These are phyloP conservation scores for Zoanthus sociatus DNA, from an alignment of 92 coral and sea anemone genomes.

Conservation along the genomic window DNA sequence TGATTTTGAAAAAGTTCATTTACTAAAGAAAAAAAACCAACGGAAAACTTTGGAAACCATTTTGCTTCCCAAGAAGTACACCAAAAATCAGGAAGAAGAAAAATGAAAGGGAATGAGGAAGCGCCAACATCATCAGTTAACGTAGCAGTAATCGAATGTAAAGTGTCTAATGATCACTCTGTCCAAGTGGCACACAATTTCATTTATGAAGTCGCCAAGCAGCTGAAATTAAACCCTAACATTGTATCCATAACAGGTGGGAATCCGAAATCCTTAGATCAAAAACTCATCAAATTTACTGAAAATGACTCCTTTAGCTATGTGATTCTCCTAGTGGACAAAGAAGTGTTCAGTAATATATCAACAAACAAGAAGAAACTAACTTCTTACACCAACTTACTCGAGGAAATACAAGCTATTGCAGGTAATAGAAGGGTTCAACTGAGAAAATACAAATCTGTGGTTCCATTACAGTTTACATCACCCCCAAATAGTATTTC, in stretches of 20 bases:
- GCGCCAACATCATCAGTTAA: slow-evolving; percentile 16
- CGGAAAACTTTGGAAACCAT: too few species aligned
- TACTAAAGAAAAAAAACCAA: too few species aligned
- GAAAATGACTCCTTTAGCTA: too few species aligned
- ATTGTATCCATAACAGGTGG: background rate
- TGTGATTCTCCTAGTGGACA: too few species aligned
- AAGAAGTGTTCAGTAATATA: background rate
- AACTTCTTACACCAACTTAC: background rate
- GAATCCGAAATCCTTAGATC: background rate
- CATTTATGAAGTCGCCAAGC: background rate
- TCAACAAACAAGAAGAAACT: too few species aligned
- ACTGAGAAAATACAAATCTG: too few species aligned
- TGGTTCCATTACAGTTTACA: too few species aligned
- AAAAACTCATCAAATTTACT: background rate
- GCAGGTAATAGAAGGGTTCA: background rate
- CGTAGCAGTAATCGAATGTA: slow-evolving; percentile 28
- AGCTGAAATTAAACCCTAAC: background rate
- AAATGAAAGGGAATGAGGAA: background rate
- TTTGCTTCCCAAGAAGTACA: background rate
- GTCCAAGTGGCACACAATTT: too few species aligned
- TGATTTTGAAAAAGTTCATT: too few species aligned
- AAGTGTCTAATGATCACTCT: background rate
- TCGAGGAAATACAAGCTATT: background rate
- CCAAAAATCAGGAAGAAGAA: background rate
- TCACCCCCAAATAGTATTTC: too few species aligned